Conservation (phyloP, 2,888 invertebrate species). For the Galerucella nymphaeae region DNA sequence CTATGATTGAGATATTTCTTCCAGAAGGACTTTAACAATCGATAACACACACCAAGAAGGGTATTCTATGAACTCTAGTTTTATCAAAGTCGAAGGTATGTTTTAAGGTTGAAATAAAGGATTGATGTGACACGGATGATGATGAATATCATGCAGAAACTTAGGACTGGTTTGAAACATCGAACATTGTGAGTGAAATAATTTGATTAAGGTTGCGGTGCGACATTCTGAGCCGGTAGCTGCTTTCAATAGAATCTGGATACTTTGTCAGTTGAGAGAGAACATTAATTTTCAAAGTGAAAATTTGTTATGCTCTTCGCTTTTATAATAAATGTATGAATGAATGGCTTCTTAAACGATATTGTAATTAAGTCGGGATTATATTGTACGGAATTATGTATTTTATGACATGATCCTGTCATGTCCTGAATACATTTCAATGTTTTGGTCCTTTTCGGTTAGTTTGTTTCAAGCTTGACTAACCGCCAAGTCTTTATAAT, state of each 20-base stretch:
- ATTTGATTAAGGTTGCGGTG: constrained; percentile 24
- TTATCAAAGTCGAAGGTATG: not conserved
- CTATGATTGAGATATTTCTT: too few relatives aligned
- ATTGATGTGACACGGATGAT: constrained; percentile 16
- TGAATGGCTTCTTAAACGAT: constrained; percentile 36
- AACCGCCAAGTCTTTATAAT: constrained; percentile 4
- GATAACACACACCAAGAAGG: too few relatives aligned
- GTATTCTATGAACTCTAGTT: not conserved
- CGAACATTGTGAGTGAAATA: constrained; percentile 21
- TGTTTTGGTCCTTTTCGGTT: not conserved
- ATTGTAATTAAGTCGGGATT: constrained; percentile 27
- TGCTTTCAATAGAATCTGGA: constrained; percentile 18
- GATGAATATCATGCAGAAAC: constrained; percentile 13
- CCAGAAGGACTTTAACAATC: too few relatives aligned
- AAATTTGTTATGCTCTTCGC: constrained; percentile 21
- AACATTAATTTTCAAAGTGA: constrained; percentile 34
- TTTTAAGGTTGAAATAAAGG: not conserved
- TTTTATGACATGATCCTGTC: constrained; percentile 22
- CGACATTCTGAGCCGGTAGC: not conserved
- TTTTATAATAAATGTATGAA: constrained; percentile 31
- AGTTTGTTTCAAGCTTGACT: not conserved
- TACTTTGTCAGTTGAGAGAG: constrained; percentile 36
- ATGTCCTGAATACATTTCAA: constrained; percentile 2
- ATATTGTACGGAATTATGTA: constrained; percentile 18
- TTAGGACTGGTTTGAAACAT: not conserved